These are phyloP conservation scores for Blastomussa wellsi DNA, from an alignment of 92 coral and sea anemone genomes.

Conservation along the genomic window DNA sequence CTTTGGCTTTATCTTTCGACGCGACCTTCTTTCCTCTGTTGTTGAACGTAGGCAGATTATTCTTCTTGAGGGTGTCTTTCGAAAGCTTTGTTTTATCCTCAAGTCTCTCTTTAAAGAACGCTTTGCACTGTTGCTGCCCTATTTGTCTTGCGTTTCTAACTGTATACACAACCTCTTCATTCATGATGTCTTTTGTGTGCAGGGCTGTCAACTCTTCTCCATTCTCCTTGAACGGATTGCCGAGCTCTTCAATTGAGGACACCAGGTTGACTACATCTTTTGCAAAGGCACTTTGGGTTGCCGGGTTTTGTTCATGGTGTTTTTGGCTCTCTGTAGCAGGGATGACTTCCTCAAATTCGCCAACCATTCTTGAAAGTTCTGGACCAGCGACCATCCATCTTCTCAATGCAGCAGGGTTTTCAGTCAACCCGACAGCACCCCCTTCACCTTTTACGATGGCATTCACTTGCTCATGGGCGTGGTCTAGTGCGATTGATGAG, in stretches of 20 bases:
- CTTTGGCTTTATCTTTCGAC: constrained; percentile 57
- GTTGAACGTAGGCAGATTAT: constrained; percentile 31
- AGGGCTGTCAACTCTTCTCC: constrained; percentile 56
- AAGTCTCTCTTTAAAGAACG: constrained; percentile 57
- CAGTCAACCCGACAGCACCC: constrained; percentile 72
- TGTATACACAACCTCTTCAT: constrained; percentile 51
- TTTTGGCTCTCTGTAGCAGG: constrained; percentile 25
- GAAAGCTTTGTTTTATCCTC: constrained; percentile 38
- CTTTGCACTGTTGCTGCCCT: constrained; percentile 55
- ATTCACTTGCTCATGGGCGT: constrained; percentile 69
- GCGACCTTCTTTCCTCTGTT: constrained; percentile 14
- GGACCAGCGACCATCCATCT: constrained; percentile 76
- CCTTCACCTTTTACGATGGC: constrained; percentile 69
- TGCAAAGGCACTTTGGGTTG: constrained; percentile 47
- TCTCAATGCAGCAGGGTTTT: constrained; percentile 62
- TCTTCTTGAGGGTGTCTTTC: constrained; percentile 45
- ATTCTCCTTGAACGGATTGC: constrained; percentile 58
- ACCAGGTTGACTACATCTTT: constrained; percentile 58
- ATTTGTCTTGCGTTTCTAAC: constrained; percentile 37
- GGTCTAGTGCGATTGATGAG: constrained; percentile 68
- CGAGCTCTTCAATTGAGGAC: constrained; percentile 56
- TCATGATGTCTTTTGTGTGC: constrained; percentile 56
- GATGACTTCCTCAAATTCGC: constrained; percentile 52
- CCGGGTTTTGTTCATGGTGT: constrained; percentile 53
- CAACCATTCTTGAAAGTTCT: constrained; percentile 61